These are phyloP conservation scores for Andrena trimmerana DNA, from an alignment of 2,888 invertebrate species.

Conservation along the genomic window DNA sequence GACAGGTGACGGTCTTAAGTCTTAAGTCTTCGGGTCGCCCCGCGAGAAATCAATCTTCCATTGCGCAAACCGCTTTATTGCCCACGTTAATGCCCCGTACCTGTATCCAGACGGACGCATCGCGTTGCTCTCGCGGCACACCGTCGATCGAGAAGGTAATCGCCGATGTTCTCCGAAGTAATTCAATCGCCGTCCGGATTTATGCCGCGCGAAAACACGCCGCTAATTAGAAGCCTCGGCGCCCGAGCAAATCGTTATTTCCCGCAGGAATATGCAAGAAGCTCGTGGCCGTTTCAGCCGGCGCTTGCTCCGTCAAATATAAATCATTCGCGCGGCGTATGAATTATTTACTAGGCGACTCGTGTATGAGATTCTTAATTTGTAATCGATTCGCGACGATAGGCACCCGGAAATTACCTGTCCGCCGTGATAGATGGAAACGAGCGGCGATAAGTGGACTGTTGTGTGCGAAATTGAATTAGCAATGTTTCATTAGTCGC, in stretches of 20 bases:
- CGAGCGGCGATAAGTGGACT: constrained; percentile 1
- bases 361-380: constrained; percentile 15
- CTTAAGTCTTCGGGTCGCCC: constrained; percentile 6
- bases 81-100: neutral
- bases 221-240: neutral
- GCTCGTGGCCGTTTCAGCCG: neutral
- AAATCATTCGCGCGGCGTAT: constrained; percentile 38
- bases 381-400: constrained; percentile 15
- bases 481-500: constrained; percentile 41
- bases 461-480: constrained; percentile 4
- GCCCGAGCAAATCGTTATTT: neutral
- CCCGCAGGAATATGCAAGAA: neutral
- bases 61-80: constrained; percentile 49
- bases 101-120: neutral
- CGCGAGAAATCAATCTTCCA: constrained; percentile 43
- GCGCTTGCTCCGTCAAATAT: constrained; percentile 29
- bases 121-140: neutral
- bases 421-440: constrained; percentile 15
- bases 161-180: neutral
- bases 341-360: constrained; percentile 53
- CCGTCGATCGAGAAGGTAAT: neutral
- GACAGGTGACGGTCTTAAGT: neutral
- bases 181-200: neutral
- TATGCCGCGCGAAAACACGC: neutral
- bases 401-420: constrained; percentile 47